phyloP scores from a whole-genome alignment of 2,888 invertebrate genomes.

The Bibio marci region DNA sequence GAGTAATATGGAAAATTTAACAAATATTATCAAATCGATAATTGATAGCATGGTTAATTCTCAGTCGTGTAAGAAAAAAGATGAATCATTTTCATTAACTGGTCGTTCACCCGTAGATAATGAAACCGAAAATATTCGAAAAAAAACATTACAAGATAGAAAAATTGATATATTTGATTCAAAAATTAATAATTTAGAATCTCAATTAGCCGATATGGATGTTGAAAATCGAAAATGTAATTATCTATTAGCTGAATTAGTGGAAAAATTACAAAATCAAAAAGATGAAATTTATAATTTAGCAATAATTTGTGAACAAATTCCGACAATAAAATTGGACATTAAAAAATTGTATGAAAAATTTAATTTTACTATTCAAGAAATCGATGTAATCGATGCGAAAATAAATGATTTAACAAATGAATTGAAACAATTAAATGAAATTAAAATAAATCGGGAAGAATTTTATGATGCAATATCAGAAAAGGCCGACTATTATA shows the following conservation, averaged over 20 bases:
- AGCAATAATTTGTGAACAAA: no score
- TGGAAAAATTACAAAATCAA: neutral
- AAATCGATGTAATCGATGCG: neutral
- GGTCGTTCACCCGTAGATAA: no score
- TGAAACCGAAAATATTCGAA: no score
- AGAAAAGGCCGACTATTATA: slow-evolving; percentile 53
- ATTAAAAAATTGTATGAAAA: no score
- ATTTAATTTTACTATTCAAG: no score
- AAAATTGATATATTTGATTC: slow-evolving; percentile 5
- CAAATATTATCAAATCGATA: no score
- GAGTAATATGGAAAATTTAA: no score
- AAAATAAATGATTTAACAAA: slow-evolving; percentile 1
- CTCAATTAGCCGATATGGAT: slow-evolving; percentile 7
- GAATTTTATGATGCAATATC: slow-evolving; percentile 54
- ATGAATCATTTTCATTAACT: no score
- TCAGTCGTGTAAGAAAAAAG: no score
- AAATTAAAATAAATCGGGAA: slow-evolving; percentile 49
- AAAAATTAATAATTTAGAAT: slow-evolving; percentile 6
- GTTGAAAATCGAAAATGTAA: neutral
- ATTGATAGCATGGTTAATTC: no score
- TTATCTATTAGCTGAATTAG: neutral
- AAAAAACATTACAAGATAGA: neutral
- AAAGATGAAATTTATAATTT: no score
- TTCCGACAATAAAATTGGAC: no score
- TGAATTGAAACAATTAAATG: slow-evolving; percentile 30